phyloP scores from a whole-genome alignment of 2,797 vertebrate genomes.

The Tapirus indicus region DNA sequence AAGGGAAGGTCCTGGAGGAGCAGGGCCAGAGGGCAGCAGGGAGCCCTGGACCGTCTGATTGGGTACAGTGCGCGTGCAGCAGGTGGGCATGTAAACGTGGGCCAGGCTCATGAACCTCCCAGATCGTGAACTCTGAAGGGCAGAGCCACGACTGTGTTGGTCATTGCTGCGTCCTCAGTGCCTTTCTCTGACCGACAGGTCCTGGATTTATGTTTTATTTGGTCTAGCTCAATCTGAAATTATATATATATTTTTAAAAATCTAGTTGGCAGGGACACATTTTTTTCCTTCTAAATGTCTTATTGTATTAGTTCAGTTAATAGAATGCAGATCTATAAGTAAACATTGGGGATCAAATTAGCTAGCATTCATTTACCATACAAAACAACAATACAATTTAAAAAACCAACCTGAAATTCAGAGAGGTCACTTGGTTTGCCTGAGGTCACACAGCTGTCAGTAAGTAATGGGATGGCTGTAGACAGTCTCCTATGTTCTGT shows the following conservation, averaged over 20 bases:
- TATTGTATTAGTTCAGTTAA: not conserved
- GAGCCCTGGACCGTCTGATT: not conserved
- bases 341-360: not conserved
- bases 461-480: too few species aligned
- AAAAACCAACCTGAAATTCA: not conserved
- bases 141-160: not conserved
- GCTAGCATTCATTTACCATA: not conserved
- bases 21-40: not conserved
- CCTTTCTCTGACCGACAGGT: not conserved
- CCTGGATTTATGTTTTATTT: not conserved
- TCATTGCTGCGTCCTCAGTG: not conserved
- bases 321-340: not conserved
- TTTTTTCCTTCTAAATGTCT: not conserved
- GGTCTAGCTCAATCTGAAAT: not conserved
- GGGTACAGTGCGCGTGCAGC: not conserved
- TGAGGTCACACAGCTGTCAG: not conserved
- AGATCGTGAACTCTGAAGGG: not conserved
- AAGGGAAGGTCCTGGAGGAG: not conserved
- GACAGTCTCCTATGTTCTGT: not conserved
- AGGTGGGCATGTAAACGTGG: too few species aligned
- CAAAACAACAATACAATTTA: not conserved
- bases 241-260: not conserved
- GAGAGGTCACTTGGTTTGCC: not conserved
- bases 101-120: not conserved
- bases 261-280: not conserved